Evolutionary conservation across 1,140 invertebrate species (phyloP), one percentile per base, ranked within the genome.

Genomic region (Anastrepha ludens): DNA sequence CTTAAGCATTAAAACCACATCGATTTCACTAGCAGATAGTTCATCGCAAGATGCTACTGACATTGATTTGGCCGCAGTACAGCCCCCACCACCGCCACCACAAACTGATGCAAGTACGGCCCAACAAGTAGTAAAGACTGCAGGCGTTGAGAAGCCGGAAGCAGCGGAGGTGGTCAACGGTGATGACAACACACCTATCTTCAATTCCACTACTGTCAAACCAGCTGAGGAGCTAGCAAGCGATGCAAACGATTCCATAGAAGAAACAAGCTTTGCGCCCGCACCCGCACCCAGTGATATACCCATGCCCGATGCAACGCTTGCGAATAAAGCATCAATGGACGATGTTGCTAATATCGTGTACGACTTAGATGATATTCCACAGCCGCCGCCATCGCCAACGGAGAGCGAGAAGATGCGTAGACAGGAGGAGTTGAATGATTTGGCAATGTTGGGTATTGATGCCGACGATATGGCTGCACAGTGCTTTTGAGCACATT

Each of bases 391-490:
- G 8, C 50, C 70, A 59, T 91, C 92, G 11, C 90, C 91, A 7
- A 89, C 90, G 17, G 91, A 91, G n/a, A 91, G 90, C 58, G 92
- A 93, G 67, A 93, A 93, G 60, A 47, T 91, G 88, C 91, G 92
- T 2, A 91, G 92, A 4, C 93, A 94, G 89, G 94, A 94, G 85
- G 94, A 95, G 74, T 90, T 95, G 87, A 95, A 96, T 65, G 96
- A 96, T 88, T 91, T 96, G 86, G 96, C 96, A 3, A 94, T 96
- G 94, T 93, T 96, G 55, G 96, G 96, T 3, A 96, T 96, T 58
- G 95, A 96, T 90, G 95, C 95, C 2, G 95, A 95, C 81, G 96
- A 96, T 91, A 95, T 96, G 90, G 95, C 95, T 11, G 95, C 95
- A 87, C 94, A 95, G 91, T 93, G 91, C 90, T 93, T 93, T 89